Evolutionary conservation across 2,888 invertebrate species (phyloP).

Genomic region (Xanthia togata): DNA sequence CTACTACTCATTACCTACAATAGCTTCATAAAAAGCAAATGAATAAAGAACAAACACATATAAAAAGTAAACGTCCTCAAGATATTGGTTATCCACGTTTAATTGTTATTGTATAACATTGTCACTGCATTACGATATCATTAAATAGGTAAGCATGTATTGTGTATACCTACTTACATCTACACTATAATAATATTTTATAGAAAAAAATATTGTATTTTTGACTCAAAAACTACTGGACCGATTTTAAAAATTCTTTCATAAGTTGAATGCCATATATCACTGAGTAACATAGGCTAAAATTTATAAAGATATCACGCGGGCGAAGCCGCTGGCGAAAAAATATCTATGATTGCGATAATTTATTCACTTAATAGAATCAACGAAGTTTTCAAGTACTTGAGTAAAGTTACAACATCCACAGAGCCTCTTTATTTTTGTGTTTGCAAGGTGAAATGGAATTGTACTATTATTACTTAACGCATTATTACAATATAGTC

Average conservation of each 20-base stretch:
- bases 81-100: conserved; percentile 55
- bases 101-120: conserved; percentile 57
- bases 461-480: conserved; percentile 16
- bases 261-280: too few relatives aligned
- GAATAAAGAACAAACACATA: conserved; percentile 15
- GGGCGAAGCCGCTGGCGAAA: neutral
- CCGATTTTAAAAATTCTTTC: too few relatives aligned
- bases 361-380: conserved; percentile 34
- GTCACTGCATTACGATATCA: conserved; percentile 34
- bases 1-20: neutral
- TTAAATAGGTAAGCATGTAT: conserved; percentile 45
- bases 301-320: too few relatives aligned
- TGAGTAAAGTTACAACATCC: conserved; percentile 33
- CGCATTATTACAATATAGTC: conserved; percentile 10
- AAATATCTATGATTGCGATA: conserved; percentile 33
- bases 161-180: conserved; percentile 18
- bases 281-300: too few relatives aligned
- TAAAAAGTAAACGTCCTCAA: conserved; percentile 20
- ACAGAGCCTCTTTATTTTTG: conserved; percentile 11
- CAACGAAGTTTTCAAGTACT: neutral
- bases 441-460: conserved; percentile 13
- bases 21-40: neutral
- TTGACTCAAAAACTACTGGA: too few relatives aligned
- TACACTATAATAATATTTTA: too few relatives aligned
- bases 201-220: too few relatives aligned